Evolutionary conservation across 2,113 vertebrate species (phyloP).

Genomic region (Tupaia tana): DNA sequence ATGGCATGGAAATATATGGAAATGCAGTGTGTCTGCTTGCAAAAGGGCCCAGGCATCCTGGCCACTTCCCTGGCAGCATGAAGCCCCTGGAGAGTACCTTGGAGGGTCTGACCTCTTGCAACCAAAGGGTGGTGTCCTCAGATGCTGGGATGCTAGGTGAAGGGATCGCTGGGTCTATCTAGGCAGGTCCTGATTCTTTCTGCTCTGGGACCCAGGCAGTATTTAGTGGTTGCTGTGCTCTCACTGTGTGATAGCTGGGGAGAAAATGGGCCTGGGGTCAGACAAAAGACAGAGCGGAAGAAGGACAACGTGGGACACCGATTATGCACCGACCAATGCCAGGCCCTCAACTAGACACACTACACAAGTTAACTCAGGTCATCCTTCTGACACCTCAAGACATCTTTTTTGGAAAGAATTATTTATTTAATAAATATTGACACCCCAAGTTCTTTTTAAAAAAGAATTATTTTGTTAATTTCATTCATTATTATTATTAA

Average conservation of each 20-base stretch:
- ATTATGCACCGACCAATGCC: neutral
- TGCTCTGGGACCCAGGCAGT: neutral
- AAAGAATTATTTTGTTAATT: too few species aligned
- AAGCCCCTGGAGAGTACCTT: neutral
- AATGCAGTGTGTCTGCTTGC: neutral
- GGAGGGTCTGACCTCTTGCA: neutral
- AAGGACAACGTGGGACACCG: neutral
- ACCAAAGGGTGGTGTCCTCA: neutral
- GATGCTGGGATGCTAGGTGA: neutral
- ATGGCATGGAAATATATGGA: neutral
- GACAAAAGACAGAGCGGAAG: neutral
- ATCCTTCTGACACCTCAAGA: neutral
- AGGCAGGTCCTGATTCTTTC: neutral
- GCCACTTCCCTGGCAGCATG: neutral
- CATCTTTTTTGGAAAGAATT: too few species aligned
- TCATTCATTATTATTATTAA: too few species aligned
- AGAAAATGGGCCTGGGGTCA: neutral
- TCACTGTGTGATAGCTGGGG: neutral
- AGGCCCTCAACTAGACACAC: neutral
- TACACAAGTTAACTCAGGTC: neutral
- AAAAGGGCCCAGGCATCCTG: neutral
- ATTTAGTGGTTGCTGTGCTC: neutral
- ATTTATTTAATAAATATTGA: too few species aligned
- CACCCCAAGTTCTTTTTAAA: too few species aligned
- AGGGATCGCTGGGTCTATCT: neutral